Evolutionary conservation across 2,888 invertebrate species (phyloP), one percentile per base, ranked within the genome.

Genomic region (Drosophila buzzatii): DNA sequence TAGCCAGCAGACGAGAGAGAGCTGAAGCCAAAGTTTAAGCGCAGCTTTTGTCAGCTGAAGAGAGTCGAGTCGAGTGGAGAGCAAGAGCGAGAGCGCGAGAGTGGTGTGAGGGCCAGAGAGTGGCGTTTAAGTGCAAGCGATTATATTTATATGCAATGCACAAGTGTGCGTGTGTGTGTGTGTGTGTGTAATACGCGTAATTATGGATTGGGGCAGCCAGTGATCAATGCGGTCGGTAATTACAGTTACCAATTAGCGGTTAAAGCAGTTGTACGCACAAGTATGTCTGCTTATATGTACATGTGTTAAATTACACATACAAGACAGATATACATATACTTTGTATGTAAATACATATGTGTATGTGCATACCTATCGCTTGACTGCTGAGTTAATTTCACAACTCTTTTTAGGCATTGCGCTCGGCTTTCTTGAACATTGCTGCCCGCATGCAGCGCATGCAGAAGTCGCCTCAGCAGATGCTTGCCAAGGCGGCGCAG

Each of bases 401-500:
- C 27, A 45, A n/a, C 37, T 47, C 23, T 45, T 47, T 47, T 52
- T 52, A 31, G 47, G 27, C n/a, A 47, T 41, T 47, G 33, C 47
- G 27, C 47, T 42, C 39, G 39, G 9, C 23, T 45, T 14, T 47
- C 31, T 55, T 39, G 39, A 4, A 51, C 31, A 44, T 31, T 73
- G 49, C 42, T 53, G 49, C 62, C 61, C 66, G 70, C 62, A 70
- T 58, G 56, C 51, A 73, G 73, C 27, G 70, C 65, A 74, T 68
- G 44, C 74, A 71, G 45, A 71, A 69, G 73, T 73, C 63, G 51
- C 53, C 42, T 14, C 44, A 33, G 42, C 52, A 44, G 53, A 59
- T 35, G 44, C 47, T 62, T 52, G 18, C 56, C 61, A 39, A 74
- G 84, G 83, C 72, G 80, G 82, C 74, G 73, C 79, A 73, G 81